These are phyloP conservation scores for Chloroceryle inda DNA, from an alignment of 2,797 vertebrate genomes.

Conservation along the genomic window DNA sequence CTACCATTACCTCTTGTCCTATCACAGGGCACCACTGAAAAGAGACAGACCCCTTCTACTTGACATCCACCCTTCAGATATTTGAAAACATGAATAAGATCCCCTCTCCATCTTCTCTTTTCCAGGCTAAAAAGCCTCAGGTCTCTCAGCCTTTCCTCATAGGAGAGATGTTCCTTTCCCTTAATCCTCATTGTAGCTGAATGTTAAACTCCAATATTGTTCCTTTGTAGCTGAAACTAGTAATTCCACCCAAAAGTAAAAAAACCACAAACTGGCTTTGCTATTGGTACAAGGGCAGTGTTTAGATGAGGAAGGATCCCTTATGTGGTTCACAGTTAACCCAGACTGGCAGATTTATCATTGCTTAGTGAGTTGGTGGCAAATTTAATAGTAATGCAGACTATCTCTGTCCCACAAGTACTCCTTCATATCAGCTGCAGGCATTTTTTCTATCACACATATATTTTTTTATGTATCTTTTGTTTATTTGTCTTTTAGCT, in stretches of 20 bases:
- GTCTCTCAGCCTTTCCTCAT: too few species aligned
- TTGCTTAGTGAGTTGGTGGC: neutral
- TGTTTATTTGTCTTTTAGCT: neutral
- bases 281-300: neutral
- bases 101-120: too few species aligned
- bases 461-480: neutral
- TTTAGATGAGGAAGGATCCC: neutral
- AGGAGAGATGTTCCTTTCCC: too few species aligned
- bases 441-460: neutral
- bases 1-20: too few species aligned
- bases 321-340: neutral
- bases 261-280: neutral
- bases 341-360: neutral
- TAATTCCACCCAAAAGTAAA: neutral
- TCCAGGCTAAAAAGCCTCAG: too few species aligned
- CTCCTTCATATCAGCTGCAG: neutral
- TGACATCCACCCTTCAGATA: too few species aligned
- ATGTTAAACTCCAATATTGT: neutral
- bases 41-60: too few species aligned
- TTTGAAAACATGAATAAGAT: too few species aligned
- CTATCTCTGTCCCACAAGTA: neutral
- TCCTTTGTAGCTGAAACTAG: neutral
- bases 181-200: too few species aligned
- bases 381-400: neutral
- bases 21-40: too few species aligned